These are phyloP conservation scores for Mesitornis unicolor DNA, from an alignment of 2,113 vertebrate genomes.

Conservation along the genomic window DNA sequence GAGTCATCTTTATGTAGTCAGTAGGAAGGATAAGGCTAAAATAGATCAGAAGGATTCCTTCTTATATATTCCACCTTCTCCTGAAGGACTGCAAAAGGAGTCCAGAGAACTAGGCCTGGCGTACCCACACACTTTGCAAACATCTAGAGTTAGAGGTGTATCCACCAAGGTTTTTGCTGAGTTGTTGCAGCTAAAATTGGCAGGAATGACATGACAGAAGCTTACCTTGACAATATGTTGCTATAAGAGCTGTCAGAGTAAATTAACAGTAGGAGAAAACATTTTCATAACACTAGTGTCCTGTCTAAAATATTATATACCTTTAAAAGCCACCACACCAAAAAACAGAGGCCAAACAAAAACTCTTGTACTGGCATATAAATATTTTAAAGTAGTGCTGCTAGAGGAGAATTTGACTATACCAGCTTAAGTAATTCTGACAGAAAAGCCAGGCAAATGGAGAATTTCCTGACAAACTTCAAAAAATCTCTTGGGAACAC, in stretches of 20 bases:
- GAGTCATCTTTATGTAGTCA: background rate
- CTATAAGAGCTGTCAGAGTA: background rate
- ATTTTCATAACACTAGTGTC: background rate
- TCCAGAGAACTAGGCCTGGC: background rate
- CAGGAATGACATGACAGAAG: background rate
- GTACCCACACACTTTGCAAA: background rate
- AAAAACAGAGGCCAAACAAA: background rate
- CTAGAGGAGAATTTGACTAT: conserved; percentile 27
- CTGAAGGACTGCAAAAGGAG: background rate
- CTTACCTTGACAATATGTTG: background rate
- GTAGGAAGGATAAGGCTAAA: background rate
- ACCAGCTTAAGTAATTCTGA: conserved; percentile 10
- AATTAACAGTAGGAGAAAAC: background rate
- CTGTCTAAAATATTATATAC: background rate
- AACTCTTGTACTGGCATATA: background rate
- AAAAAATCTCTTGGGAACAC: background rate
- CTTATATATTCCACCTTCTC: background rate
- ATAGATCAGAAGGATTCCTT: background rate
- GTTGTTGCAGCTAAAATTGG: background rate
- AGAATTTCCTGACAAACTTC: background rate
- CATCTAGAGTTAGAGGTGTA: background rate
- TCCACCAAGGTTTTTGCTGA: background rate
- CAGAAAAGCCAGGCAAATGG: background rate
- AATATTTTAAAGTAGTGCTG: conserved; percentile 46
- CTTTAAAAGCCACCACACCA: background rate